Evolutionary conservation across 2,888 invertebrate genomes (phyloP), one percentile per base, ranked within the genome.

Genomic region (Leptothorax acervorum): DNA sequence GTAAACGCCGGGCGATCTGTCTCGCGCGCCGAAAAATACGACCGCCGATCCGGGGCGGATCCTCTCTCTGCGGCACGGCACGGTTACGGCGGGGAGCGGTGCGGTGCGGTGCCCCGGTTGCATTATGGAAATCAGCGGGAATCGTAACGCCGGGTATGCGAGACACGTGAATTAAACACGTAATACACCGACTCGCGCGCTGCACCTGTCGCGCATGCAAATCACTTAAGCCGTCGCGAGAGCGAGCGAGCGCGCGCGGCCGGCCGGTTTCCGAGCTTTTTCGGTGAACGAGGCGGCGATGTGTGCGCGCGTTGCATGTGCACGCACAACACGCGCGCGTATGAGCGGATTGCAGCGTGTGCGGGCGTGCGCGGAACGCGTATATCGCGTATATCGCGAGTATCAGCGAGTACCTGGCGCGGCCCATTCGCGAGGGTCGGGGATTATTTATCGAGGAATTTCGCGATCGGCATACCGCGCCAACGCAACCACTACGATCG

Each of bases 111-210:
- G 68, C 12, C 35, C 65, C 28, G 83, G 86, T 85, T 89, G 87
- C 88, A 90, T 89, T 90, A 90, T 90, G 91, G 87, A 90, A 91
- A 90, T 90, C 87, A 84, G 87, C 65, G 83, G 76, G 85, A 90
- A 88, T 91, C 88, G 86, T 78, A 84, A 86, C 86, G 88, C 83
- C 87, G 91, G 90, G 91, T 92, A 92, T 92, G 90, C 92, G 88
- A 90, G 90, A 91, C 90, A 92, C 92, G 92, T 92, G 92, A 92
- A 92, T 92, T 92, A 92, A 92, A 92, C 92, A 92, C 92, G 91
- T 92, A 92, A 92, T 92, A 92, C 93, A 92, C 88, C 91, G 91
- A 89, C 81, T 86, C 86, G 86, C 86, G 90, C 86, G 87, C 87
- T 87, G 92, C 91, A 93, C 92, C 92, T 92, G 92, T 92, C 91